Percentiles rank a stretch among this genome's conserved stretches.
These are phyloP conservation scores for Ovis canadensis DNA, from an alignment of 2,113 vertebrate species.

Conservation along the genomic window DNA sequence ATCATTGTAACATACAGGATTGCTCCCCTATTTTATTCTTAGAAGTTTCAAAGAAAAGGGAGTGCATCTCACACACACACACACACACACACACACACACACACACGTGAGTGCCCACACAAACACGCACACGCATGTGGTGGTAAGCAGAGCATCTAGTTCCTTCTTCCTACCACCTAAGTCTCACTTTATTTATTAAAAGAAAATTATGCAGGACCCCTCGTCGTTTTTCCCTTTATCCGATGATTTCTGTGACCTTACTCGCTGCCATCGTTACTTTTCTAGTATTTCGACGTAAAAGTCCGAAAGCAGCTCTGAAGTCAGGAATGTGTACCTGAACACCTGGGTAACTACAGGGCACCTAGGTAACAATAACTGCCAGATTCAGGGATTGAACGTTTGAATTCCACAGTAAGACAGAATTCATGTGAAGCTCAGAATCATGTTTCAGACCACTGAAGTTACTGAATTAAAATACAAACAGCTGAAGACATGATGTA, in stretches of 20 bases:
- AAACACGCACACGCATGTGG: neutral
- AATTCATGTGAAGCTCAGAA: slow-evolving; percentile 64
- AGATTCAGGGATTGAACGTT: slow-evolving; percentile 39
- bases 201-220: neutral
- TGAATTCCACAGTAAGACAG: slow-evolving; percentile 60
- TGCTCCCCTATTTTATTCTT: slow-evolving; percentile 51
- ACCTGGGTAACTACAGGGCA: slow-evolving; percentile 40
- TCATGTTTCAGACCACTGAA: slow-evolving; percentile 63
- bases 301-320: slow-evolving; percentile 33
- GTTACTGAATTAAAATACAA: slow-evolving; percentile 77
- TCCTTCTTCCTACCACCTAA: slow-evolving; percentile 12
- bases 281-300: neutral
- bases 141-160: neutral
- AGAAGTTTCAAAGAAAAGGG: slow-evolving; percentile 37
- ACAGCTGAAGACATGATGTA: slow-evolving; percentile 77
- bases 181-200: slow-evolving; percentile 14
- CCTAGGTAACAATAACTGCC: neutral
- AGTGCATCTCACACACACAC: neutral
- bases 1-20: slow-evolving; percentile 43
- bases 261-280: neutral
- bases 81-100: no score
- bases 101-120: neutral
- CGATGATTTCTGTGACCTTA: neutral
- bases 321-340: slow-evolving; percentile 53
- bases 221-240: neutral